Conservation (phyloP, 2,888 invertebrate species). For the Tetragnatha montana region DNA sequence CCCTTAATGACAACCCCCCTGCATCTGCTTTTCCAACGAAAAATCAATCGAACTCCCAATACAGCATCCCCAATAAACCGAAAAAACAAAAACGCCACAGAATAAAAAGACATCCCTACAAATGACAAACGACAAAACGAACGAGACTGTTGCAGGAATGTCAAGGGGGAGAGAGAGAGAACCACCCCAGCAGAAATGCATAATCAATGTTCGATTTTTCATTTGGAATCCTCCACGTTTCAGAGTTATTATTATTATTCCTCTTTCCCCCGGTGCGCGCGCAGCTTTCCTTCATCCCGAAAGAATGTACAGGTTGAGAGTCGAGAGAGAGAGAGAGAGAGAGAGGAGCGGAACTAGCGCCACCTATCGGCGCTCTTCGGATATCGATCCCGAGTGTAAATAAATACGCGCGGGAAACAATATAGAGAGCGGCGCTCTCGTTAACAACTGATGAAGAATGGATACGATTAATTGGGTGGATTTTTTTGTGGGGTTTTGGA, state of each 20-base stretch:
- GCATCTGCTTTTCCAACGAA: not conserved
- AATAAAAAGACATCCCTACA: not conserved
- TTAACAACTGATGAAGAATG: too few species aligned
- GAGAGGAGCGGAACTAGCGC: slow-evolving; percentile 17
- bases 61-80: not conserved
- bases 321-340: not conserved
- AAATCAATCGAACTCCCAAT: not conserved
- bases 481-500: too few species aligned
- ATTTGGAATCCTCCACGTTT: slow-evolving; percentile 42
- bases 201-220: slow-evolving; percentile 70
- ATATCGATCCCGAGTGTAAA: slow-evolving; percentile 64
- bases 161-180: slow-evolving; percentile 19
- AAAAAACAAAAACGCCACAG: not conserved
- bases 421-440: not conserved
- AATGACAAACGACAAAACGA: slow-evolving; percentile 24
- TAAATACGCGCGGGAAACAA: slow-evolving; percentile 56
- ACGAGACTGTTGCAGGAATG: slow-evolving; percentile 19
- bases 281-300: slow-evolving; percentile 19
- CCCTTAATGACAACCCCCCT: not conserved
- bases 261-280: slow-evolving; percentile 43
- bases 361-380: slow-evolving; percentile 50
- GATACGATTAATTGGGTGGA: too few species aligned
- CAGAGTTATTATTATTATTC: slow-evolving; percentile 60
- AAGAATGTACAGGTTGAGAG: slow-evolving; percentile 56
- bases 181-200: slow-evolving; percentile 29